Evolutionary conservation across 2,888 invertebrate species (phyloP), one percentile per base, ranked within the genome.

Genomic region (Nymphalis c-album): DNA sequence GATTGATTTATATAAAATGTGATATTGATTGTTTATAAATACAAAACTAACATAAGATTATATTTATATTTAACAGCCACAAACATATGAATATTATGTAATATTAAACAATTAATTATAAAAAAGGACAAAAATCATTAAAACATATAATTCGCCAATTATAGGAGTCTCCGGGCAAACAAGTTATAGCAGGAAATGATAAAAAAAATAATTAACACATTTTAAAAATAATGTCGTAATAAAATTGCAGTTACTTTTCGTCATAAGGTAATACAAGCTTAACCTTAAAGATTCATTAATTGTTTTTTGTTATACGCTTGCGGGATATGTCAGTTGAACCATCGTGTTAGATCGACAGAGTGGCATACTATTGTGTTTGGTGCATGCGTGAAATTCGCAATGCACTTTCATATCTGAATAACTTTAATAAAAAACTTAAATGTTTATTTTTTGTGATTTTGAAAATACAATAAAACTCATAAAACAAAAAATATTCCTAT

Each of bases 311-410:
- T 22, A 18, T 55, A 55, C 18, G 18, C 62, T 68, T 61, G 68
- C 64, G 35, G 26, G 18, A 60, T 50, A 20, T 46, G 40, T 6
- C 7, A 40, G 17, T 26, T 26, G 31, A 26, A 17, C 17, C 16
- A 16, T 10, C 53, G 10, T 48, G 35, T 55, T 6, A 31, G 6
- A 47, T 26, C 46, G 13, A 63, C 60, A 17, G 20, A 40, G 35
- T 40, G 50, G 22, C n/a, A 20, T 48, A 22, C 53, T 31, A 31
- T 16, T 55, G 50, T 64, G 48, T 35, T 35, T 48, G 48, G 22
- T 48, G 50, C 58, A 22, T 26, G 26, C 51, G 26, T 60, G 51
- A 45, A 26, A 35, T 64, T 64, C 60, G 64, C 64, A 60, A 26
- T 18, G 20, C 18, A n/a, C 51, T 46, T 26, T 64, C 18, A 26